Base-by-base conservation (phyloP, 2,113 vertebrate species). In the Puma concolor region DNA sequence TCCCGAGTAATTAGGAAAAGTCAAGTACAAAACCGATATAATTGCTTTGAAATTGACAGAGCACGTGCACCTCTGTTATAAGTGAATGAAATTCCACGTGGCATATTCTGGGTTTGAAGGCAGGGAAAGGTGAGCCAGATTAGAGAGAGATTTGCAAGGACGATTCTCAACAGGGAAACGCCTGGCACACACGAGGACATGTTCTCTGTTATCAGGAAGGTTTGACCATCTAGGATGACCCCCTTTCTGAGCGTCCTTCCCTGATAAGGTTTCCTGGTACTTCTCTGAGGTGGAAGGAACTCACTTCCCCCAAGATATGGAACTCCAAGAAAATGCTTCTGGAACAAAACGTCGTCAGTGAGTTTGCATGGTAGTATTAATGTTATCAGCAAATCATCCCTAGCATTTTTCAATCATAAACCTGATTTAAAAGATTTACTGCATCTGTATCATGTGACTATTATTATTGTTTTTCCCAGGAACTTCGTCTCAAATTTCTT, bases 31-130 rank as follows among this genome's bases (percentile, higher is more conserved):
- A 74, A 94, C 36, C 16, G 81, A 63, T 41, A n/a, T n/a, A 54
- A 96, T 14, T 76, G 41, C 48, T 88, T 88, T 85, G 69, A 95
- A 95, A 86, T 82, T 77, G 64, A 89, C 41, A 87, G 57, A 91
- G 74, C 76, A 83, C 77, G 83, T 94, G n/a, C 29, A 91, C 29
- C 33, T 72, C 88, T 71, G 15, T 71, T 87, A 50, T 6, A 72
- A 31, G 44, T n/a, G 52, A 88, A 57, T 74, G 77, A 88, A 88
- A 88, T 95, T 95, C 54, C 33, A 54, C n/a, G 48, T 60, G 36
- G 31, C n/a, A 41, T 71, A 16, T 31, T 79, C 60, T 77, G 64
- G 25, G 38, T 93, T 52, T 91, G 54, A 88, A 91, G 33, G 13
- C 17, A 88, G 2, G 36, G 31, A 63, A 84, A 92, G 66, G 15